Conservation (phyloP, 2,113 vertebrate species). For the Scortum barcoo region DNA sequence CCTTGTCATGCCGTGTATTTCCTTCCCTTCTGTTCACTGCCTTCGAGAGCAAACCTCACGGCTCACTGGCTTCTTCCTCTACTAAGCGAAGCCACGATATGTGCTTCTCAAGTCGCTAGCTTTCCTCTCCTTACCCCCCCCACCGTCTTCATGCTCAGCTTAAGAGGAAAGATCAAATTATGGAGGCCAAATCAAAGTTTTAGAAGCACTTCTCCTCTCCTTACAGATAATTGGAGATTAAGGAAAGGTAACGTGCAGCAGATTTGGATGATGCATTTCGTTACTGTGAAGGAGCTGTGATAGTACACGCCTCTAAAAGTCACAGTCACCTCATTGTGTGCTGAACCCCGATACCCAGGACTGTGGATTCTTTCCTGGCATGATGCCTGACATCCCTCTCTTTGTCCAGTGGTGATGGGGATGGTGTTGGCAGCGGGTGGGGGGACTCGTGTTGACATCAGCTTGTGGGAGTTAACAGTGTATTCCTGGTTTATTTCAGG, state of each 20-base stretch:
- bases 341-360: constrained; percentile 67
- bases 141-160: constrained; percentile 27
- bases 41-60: constrained; percentile 50
- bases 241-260: constrained; percentile 57
- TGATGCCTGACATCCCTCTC: constrained; percentile 76
- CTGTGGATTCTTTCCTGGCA: constrained; percentile 80
- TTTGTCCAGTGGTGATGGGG: constrained; percentile 63
- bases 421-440: constrained; percentile 25
- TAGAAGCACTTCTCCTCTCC: constrained; percentile 14
- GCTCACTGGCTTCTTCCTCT: constrained; percentile 55
- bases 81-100: constrained; percentile 61
- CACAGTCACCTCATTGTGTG: constrained; percentile 62
- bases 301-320: constrained; percentile 14
- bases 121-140: constrained; percentile 72
- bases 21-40: constrained; percentile 55
- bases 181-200: not conserved
- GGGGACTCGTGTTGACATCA: not conserved
- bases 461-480: constrained; percentile 48
- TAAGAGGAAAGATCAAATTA: constrained; percentile 31
- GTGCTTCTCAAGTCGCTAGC: constrained; percentile 47
- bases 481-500: constrained; percentile 88
- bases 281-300: constrained; percentile 32
- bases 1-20: constrained; percentile 69
- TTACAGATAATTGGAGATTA: constrained; percentile 61
- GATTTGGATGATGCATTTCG: constrained; percentile 43